phyloP scores from a whole-genome alignment of 2,797 vertebrate species.

The Falco cherrug region DNA sequence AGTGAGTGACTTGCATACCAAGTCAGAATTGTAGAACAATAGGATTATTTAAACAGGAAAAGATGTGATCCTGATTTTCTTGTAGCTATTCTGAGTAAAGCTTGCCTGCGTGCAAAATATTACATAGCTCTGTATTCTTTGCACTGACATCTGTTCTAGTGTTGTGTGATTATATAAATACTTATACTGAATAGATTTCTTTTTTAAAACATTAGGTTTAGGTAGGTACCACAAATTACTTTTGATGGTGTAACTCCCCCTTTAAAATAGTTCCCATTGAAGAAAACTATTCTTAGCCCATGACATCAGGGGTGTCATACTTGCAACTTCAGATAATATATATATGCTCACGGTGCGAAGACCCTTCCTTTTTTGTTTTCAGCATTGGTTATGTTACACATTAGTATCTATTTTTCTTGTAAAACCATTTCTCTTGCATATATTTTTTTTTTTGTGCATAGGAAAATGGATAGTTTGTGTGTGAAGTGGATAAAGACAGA shows the following conservation, averaged over 20 bases:
- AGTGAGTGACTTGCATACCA: constrained; percentile 8
- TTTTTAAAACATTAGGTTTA: background rate
- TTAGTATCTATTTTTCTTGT: background rate
- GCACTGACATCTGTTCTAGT: background rate
- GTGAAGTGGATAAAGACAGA: background rate
- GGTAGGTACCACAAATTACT: background rate
- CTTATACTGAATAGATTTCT: background rate
- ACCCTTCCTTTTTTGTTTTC: background rate
- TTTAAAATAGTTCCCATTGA: background rate
- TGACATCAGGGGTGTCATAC: background rate
- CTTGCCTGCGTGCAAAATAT: background rate
- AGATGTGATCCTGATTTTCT: constrained; percentile 35
- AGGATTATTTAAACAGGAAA: constrained; percentile 33
- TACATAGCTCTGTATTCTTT: background rate
- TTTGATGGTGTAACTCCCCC: background rate
- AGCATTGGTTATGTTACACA: background rate
- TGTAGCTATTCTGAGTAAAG: background rate
- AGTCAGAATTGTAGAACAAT: constrained; percentile 28
- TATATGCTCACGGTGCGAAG: background rate
- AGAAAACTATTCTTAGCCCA: constrained; percentile 9
- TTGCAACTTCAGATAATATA: background rate
- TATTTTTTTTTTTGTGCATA: background rate
- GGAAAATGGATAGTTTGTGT: background rate
- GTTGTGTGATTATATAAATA: background rate
- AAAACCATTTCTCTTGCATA: background rate